Evolutionary conservation across 2,888 invertebrate species (phyloP).

Genomic region (Ephialtes manifestator): DNA sequence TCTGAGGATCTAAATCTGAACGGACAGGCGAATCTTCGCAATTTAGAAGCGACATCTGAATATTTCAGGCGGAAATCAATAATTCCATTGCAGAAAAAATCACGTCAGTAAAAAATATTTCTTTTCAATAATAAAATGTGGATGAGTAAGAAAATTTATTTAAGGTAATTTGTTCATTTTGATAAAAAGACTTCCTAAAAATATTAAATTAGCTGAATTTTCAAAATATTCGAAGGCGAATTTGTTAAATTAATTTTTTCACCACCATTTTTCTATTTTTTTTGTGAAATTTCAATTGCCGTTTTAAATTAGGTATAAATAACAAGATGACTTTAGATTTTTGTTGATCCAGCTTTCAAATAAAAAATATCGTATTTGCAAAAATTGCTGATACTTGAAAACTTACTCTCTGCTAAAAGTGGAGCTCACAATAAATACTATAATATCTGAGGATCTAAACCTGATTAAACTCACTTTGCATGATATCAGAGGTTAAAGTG

Average conservation of each 20-base stretch:
- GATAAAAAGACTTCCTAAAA: too few species aligned
- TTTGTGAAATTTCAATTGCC: not conserved
- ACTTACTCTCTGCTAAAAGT: too few species aligned
- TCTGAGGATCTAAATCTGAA: not conserved
- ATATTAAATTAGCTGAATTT: too few species aligned
- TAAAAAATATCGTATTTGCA: too few species aligned
- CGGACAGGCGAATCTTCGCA: not conserved
- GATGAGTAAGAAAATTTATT: too few species aligned
- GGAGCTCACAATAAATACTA: not conserved
- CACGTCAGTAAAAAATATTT: not conserved
- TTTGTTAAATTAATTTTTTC: too few species aligned
- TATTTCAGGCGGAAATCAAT: not conserved
- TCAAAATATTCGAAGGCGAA: too few species aligned
- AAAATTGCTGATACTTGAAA: too few species aligned
- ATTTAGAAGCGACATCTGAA: conserved; percentile 15
- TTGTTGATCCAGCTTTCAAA: too few species aligned
- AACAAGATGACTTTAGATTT: too few species aligned
- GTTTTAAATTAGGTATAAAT: not conserved
- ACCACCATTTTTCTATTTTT: too few species aligned
- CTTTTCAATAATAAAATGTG: not conserved
- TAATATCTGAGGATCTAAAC: not conserved
- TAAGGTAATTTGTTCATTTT: too few species aligned
- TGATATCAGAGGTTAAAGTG: not conserved
- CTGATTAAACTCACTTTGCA: not conserved
- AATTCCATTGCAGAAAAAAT: not conserved